These are phyloP conservation scores for Tragulus kanchil DNA, from an alignment of 2,113 vertebrate genomes.

Conservation along the genomic window DNA sequence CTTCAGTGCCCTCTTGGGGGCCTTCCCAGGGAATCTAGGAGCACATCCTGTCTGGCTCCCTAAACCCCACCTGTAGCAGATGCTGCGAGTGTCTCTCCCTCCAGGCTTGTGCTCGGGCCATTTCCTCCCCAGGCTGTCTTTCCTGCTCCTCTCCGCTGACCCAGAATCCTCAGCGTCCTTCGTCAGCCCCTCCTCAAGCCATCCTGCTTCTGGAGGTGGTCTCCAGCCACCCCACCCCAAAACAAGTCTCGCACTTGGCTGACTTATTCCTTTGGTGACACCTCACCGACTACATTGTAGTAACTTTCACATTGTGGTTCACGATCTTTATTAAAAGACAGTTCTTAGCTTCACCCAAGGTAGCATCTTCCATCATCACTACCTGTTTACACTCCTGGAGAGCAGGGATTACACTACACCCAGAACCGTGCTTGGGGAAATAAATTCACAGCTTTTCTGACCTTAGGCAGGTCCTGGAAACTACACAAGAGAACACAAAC, in stretches of 20 bases:
- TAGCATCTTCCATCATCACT: not conserved
- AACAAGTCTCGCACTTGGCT: not conserved
- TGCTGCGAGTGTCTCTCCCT: not conserved
- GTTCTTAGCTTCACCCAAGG: not conserved
- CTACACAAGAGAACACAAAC: not conserved
- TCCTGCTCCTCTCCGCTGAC: accelerated
- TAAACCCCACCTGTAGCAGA: not conserved
- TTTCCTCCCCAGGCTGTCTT: not conserved
- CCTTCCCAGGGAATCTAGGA: not conserved
- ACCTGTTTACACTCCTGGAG: not conserved
- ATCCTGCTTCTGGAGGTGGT: not conserved
- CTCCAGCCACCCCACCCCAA: not conserved
- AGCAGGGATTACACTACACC: accelerated
- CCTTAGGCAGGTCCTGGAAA: accelerated
- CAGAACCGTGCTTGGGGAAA: accelerated
- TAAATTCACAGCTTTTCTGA: not conserved
- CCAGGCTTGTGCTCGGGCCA: not conserved
- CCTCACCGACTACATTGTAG: not conserved
- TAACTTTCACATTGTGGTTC: not conserved
- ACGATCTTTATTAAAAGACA: not conserved
- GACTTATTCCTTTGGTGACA: not conserved
- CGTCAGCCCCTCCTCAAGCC: accelerated
- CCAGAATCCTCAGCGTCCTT: not conserved
- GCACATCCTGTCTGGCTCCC: not conserved
- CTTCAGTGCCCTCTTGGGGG: not conserved